Percentiles rank a stretch among this genome's conserved stretches.
Evolutionary conservation across 2,797 vertebrate species (phyloP).

Genomic region (Alosa sapidissima): DNA sequence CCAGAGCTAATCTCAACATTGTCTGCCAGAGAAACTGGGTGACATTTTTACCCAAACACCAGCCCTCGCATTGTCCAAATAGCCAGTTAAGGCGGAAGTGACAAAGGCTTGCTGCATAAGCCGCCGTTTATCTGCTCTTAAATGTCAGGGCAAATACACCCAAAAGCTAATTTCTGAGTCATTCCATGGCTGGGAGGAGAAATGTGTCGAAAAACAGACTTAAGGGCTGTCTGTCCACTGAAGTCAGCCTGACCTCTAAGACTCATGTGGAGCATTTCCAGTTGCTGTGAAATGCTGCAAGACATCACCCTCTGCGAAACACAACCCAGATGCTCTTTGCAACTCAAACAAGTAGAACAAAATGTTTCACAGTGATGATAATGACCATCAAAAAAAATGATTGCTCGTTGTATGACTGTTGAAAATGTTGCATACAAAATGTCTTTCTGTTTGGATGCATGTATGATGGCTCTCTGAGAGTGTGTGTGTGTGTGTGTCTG

Average conservation of each 20-base stretch:
- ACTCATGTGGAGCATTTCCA: neutral
- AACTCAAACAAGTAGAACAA: neutral
- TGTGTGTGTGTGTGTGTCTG: neutral
- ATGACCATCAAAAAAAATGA: neutral
- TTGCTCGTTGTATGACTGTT: neutral
- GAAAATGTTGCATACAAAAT: neutral
- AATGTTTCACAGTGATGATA: neutral
- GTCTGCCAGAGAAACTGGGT: neutral
- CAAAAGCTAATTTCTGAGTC: neutral
- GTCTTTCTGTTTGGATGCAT: neutral
- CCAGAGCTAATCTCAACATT: neutral
- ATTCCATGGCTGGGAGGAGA: neutral
- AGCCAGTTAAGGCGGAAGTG: neutral
- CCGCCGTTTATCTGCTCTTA: neutral
- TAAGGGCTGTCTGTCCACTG: neutral
- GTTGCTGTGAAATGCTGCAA: neutral
- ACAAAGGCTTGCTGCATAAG: neutral
- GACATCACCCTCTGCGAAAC: neutral
- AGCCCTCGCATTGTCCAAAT: neutral
- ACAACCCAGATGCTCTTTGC: neutral
- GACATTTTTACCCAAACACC: constrained; percentile 6
- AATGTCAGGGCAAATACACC: neutral
- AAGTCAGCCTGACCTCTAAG: neutral
- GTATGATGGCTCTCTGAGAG: neutral
- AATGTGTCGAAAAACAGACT: neutral